These are phyloP conservation scores for Catharus ustulatus DNA, from an alignment of 2,797 vertebrate species.

Conservation along the genomic window DNA sequence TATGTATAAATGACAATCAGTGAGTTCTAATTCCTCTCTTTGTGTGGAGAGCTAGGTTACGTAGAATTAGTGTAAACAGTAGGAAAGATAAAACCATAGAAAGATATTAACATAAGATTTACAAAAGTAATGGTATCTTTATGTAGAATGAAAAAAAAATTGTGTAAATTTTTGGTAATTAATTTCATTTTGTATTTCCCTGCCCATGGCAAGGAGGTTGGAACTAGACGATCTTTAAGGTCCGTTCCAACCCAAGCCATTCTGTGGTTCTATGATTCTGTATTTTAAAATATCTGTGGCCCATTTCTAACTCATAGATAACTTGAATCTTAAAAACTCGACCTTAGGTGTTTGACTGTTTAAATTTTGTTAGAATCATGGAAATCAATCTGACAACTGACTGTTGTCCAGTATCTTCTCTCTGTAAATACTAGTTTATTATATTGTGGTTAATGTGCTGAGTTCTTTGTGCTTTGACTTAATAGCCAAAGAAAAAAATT, in stretches of 20 bases:
- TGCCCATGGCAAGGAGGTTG: background rate
- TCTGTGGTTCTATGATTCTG: background rate
- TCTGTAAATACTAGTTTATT: conserved; percentile 74
- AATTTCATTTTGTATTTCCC: conserved; percentile 17
- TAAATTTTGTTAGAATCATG: conserved; percentile 51
- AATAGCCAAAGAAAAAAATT: conserved; percentile 78
- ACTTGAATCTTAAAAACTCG: conserved; percentile 40
- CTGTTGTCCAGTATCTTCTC: conserved; percentile 65
- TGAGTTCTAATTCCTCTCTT: conserved; percentile 74
- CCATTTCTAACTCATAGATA: conserved; percentile 58
- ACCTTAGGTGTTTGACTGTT: conserved; percentile 65
- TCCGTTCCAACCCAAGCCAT: background rate
- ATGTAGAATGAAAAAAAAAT: conserved; percentile 53
- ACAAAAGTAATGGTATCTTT: conserved; percentile 65
- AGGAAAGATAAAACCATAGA: conserved; percentile 71
- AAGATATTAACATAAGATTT: conserved; percentile 64
- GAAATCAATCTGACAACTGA: conserved; percentile 61
- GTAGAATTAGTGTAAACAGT: conserved; percentile 67
- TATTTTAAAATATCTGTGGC: background rate
- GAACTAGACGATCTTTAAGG: background rate
- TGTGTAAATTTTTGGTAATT: conserved; percentile 52
- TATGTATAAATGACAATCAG: conserved; percentile 82
- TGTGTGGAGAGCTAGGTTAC: conserved; percentile 72
- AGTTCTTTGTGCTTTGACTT: conserved; percentile 78
- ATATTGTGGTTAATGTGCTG: conserved; percentile 68